Evolutionary conservation across 2,888 invertebrate species (phyloP).

Genomic region (Nematopogon swammerdamellus): DNA sequence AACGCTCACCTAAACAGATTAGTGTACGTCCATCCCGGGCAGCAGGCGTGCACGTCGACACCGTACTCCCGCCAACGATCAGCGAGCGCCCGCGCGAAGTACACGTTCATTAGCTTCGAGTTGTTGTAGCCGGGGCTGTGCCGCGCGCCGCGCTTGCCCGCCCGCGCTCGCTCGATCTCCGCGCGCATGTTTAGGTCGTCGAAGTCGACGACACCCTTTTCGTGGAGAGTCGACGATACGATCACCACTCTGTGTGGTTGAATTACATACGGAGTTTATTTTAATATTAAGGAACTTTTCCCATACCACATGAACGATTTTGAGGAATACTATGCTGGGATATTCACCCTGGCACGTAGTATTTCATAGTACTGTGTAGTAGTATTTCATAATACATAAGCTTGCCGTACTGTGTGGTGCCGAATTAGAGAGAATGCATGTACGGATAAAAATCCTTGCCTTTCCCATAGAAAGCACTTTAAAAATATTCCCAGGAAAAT

Average conservation of each 20-base stretch:
- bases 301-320: too few species aligned
- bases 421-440: too few species aligned
- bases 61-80: slow-evolving; percentile 50
- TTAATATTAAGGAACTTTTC: too few species aligned
- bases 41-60: slow-evolving; percentile 65
- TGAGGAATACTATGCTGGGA: too few species aligned
- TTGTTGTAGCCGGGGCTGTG: slow-evolving; percentile 66
- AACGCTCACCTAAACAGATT: slow-evolving; percentile 63
- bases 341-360: too few species aligned
- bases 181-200: slow-evolving; percentile 62
- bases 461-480: too few species aligned
- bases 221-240: slow-evolving; percentile 69
- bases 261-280: too few species aligned
- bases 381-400: too few species aligned
- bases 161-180: slow-evolving; percentile 35
- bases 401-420: too few species aligned
- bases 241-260: slow-evolving; percentile 63
- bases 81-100: slow-evolving; percentile 66
- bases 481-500: too few species aligned
- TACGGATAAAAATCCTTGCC: too few species aligned
- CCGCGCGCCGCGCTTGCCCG: slow-evolving; percentile 22
- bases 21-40: slow-evolving; percentile 80
- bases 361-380: too few species aligned
- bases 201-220: slow-evolving; percentile 65
- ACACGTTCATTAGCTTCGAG: slow-evolving; percentile 74